Evolutionary conservation across 1,140 invertebrate species (phyloP).

Genomic region (Palaemon carinicauda): DNA sequence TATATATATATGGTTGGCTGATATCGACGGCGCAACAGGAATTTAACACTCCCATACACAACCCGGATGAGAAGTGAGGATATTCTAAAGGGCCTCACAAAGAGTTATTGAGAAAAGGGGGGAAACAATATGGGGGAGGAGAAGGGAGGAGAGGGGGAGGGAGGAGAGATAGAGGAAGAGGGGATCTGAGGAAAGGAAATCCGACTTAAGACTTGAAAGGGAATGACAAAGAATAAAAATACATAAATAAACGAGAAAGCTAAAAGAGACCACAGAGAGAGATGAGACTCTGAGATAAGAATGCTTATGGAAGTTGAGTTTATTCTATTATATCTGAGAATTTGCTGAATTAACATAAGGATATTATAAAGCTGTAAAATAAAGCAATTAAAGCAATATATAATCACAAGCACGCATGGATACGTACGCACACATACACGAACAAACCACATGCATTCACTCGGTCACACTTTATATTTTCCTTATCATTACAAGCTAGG

Average conservation of each 20-base stretch:
- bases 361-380: background rate
- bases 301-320: no score
- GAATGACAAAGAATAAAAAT: background rate
- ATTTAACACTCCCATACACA: no score
- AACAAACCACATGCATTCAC: background rate
- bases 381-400: background rate
- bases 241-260: no score
- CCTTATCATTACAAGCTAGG: background rate
- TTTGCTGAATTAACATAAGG: no score
- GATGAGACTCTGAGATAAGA: no score
- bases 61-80: background rate
- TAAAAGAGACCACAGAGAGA: no score
- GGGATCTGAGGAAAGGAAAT: background rate
- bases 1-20: no score
- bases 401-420: background rate
- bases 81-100: background rate
- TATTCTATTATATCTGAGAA: no score
- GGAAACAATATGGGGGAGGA: background rate
- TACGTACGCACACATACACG: background rate
- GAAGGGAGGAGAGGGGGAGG: background rate
- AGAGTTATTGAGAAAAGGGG: background rate
- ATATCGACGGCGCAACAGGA: no score
- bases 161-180: background rate
- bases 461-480: background rate
- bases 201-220: background rate